phyloP scores from a whole-genome alignment of 2,888 invertebrate genomes.

The Sycophila texana region DNA sequence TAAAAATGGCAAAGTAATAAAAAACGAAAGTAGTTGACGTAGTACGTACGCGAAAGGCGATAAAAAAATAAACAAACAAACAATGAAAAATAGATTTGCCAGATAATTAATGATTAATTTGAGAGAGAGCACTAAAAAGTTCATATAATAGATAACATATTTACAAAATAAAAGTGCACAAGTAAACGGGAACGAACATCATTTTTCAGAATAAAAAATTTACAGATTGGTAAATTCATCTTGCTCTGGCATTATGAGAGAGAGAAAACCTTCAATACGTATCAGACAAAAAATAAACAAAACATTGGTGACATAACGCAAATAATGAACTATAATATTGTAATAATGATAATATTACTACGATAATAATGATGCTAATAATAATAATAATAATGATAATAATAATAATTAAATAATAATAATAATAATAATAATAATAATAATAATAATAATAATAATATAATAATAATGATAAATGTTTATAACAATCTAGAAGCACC shows the following conservation, averaged over 20 bases:
- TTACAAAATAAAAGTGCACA: conserved; percentile 63
- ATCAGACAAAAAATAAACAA: conserved; percentile 47
- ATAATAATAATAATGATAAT: conserved; percentile 58
- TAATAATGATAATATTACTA: conserved; percentile 59
- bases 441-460: no score
- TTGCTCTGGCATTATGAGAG: no score
- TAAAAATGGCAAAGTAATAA: conserved; percentile 68
- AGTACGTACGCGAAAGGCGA: conserved; percentile 64
- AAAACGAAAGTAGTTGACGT: conserved; percentile 65
- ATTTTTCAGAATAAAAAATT: no score
- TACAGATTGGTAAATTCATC: no score
- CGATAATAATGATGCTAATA: conserved; percentile 58
- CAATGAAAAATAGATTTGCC: conserved; percentile 54
- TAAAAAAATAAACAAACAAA: conserved; percentile 59
- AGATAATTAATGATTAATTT: conserved; percentile 59
- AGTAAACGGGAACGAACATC: conserved; percentile 43
- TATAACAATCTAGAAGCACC: conserved; percentile 73
- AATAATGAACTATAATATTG: conserved; percentile 57
- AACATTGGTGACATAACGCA: conserved; percentile 44
- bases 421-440: conserved; percentile 57
- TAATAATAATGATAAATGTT: conserved; percentile 65
- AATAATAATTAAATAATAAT: conserved; percentile 54
- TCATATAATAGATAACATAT: conserved; percentile 66
- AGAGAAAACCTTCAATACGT: conserved; percentile 35
- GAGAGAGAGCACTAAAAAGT: conserved; percentile 60